Conservation (phyloP, 2,797 vertebrate species). For the Erpetoichthys calabaricus region DNA sequence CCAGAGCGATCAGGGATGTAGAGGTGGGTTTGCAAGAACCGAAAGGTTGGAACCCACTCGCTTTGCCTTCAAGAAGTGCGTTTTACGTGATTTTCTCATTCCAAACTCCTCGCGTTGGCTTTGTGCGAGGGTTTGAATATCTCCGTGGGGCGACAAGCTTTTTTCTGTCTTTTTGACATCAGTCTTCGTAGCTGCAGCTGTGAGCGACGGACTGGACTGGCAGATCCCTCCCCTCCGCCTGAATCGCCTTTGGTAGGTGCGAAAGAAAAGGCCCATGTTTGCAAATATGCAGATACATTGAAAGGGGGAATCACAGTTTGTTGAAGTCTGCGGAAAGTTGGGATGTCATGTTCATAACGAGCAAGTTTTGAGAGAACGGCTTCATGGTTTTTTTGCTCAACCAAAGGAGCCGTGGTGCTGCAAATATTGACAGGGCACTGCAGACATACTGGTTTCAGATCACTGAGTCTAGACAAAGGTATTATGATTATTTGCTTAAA, state of each 20-base stretch:
- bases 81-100: slow-evolving; percentile 43
- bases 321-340: slow-evolving; percentile 65
- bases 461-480: slow-evolving; percentile 80
- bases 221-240: slow-evolving; percentile 45
- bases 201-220: slow-evolving; percentile 46
- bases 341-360: slow-evolving; percentile 53
- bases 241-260: slow-evolving; percentile 56
- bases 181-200: slow-evolving; percentile 43
- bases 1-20: slow-evolving; percentile 75
- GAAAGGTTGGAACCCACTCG: slow-evolving; percentile 67
- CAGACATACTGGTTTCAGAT: slow-evolving; percentile 56
- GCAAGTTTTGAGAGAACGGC: slow-evolving; percentile 38
- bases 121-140: slow-evolving; percentile 14
- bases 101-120: slow-evolving; percentile 17
- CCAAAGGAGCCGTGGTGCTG: slow-evolving; percentile 53
- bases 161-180: slow-evolving; percentile 30
- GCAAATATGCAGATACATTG: slow-evolving; percentile 57
- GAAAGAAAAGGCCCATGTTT: slow-evolving; percentile 47
- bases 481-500: no score
- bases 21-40: slow-evolving; percentile 74
- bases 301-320: slow-evolving; percentile 46
- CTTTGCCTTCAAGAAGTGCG: slow-evolving; percentile 59
- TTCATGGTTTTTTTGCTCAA: slow-evolving; percentile 46
- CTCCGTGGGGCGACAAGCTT: slow-evolving; percentile 36
- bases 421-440: slow-evolving; percentile 54